Percentiles rank a stretch among this genome's conserved stretches.
Conservation (phyloP, 2,888 invertebrate species). For the Toxonevra muliebris region DNA sequence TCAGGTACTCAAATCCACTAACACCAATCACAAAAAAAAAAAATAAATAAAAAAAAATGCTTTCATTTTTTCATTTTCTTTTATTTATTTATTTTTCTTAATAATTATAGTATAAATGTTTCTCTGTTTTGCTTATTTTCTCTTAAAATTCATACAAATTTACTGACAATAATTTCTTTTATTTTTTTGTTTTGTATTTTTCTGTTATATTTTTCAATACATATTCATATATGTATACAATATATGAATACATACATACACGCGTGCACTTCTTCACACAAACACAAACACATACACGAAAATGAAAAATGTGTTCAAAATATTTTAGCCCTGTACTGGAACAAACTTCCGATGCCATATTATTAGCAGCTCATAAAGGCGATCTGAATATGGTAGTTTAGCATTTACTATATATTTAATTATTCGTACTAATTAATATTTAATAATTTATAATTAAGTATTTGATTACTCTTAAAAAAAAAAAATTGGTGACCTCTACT, state of each 20-base stretch:
- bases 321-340: constrained; percentile 76
- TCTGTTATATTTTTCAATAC: constrained; percentile 17
- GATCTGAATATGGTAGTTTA: constrained; percentile 76
- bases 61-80: too few relatives aligned
- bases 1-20: constrained; percentile 49
- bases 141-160: too few relatives aligned
- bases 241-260: constrained; percentile 3
- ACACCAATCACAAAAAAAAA: too few relatives aligned
- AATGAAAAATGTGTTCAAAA: neutral
- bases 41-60: too few relatives aligned
- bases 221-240: neutral
- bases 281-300: constrained; percentile 28
- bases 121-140: too few relatives aligned
- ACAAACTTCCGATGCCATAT: constrained; percentile 82
- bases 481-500: too few relatives aligned
- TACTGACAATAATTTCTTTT: neutral
- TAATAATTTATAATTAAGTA: too few relatives aligned
- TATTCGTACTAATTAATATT: too few relatives aligned
- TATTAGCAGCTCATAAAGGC: constrained; percentile 85
- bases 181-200: constrained; percentile 32
- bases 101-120: too few relatives aligned
- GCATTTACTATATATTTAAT: neutral
- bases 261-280: constrained; percentile 11
- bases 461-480: too few relatives aligned
- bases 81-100: too few relatives aligned